Percentiles rank a stretch among this genome's conserved stretches.
phyloP scores from a whole-genome alignment of 2,888 invertebrate genomes.

The Timandra comae region DNA sequence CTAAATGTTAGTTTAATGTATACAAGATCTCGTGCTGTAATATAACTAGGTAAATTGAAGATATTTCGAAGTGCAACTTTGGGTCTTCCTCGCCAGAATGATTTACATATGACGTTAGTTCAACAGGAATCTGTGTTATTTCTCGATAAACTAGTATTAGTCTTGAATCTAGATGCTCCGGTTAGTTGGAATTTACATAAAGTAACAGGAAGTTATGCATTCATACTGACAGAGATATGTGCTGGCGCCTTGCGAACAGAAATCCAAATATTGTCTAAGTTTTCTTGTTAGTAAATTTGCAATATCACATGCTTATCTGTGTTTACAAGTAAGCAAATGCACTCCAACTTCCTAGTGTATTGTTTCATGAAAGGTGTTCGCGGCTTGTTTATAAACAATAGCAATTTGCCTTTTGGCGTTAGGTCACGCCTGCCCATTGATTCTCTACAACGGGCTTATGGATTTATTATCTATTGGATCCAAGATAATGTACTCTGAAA shows the following conservation, averaged over 20 bases:
- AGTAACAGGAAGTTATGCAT: conserved; percentile 19
- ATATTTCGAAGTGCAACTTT: neutral
- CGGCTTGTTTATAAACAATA: conserved; percentile 60
- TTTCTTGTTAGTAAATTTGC: conserved; percentile 19
- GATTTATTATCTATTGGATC: conserved; percentile 31
- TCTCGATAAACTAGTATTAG: conserved; percentile 11
- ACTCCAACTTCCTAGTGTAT: conserved; percentile 54
- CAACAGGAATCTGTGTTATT: conserved; percentile 9
- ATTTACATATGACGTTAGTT: conserved; percentile 11
- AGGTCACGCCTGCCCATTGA: conserved; percentile 52
- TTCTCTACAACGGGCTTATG: conserved; percentile 36
- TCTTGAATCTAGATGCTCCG: conserved; percentile 9
- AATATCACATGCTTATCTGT: conserved; percentile 23
- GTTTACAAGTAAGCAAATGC: conserved; percentile 35
- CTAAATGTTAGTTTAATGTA: conserved; percentile 11
- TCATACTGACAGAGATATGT: conserved; percentile 17
- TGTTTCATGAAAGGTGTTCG: conserved; percentile 52
- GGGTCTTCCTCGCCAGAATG: conserved; percentile 4
- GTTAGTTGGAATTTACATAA: conserved; percentile 15
- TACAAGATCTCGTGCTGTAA: neutral
- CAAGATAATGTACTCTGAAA: conserved; percentile 9
- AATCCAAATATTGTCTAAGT: conserved; percentile 9
- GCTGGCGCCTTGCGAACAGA: conserved; percentile 15
- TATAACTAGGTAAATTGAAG: neutral
- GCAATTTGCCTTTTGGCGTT: conserved; percentile 59